Base-by-base conservation (phyloP, 2,888 invertebrate genomes). In the Exephanes ischioxanthus region DNA sequence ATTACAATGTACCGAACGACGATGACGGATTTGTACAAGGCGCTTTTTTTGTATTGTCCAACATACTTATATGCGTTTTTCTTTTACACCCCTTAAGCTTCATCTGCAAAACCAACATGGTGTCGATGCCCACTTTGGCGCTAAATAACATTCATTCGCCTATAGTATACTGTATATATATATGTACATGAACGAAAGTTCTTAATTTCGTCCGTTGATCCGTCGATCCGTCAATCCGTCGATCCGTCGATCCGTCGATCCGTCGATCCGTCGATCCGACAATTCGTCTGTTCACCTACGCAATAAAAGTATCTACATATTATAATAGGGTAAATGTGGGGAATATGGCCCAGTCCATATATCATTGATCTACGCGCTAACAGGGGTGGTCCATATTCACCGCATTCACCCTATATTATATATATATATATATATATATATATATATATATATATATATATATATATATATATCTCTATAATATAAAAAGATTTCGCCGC, bases 101-200 rank as follows among this genome's bases (percentile, higher is more conserved):
- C 45, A 45, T 14, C 45, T 45, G 14, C 2, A 83, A 73, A 85
- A 77, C 80, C 75, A 83, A 80, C 63, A 51, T 75, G 82, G 82
- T 77, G 80, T 80, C 79, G 67, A 79, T 82, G 80, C 83, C 76
- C 77, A 80, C 80, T 70, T 77, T 77, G 80, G 77, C 77, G 77
- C 76, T 58, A 80, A 78, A 67, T 58, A 72, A 53, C 53, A 72
- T 72, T 55, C 19, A 58, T 22, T 78, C 70, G 55, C 58, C 16
- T 41, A 26, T 26, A 26, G 26, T 26, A 26, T n/a, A n/a, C n/a
- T n/a, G 30, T 61, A 73, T 72, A 76, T 71, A 76, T 48, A 63
- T 30, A 48, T 80, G 16, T 71, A 63, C 19, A 67, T 53, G 51
- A 7, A 77, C 16, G 30, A 45, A 33, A 51, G 37, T 71, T 5